Percentiles rank a stretch among this genome's conserved stretches.
Evolutionary conservation across 2,113 vertebrate genomes (phyloP).

Genomic region (Phocoena phocoena): DNA sequence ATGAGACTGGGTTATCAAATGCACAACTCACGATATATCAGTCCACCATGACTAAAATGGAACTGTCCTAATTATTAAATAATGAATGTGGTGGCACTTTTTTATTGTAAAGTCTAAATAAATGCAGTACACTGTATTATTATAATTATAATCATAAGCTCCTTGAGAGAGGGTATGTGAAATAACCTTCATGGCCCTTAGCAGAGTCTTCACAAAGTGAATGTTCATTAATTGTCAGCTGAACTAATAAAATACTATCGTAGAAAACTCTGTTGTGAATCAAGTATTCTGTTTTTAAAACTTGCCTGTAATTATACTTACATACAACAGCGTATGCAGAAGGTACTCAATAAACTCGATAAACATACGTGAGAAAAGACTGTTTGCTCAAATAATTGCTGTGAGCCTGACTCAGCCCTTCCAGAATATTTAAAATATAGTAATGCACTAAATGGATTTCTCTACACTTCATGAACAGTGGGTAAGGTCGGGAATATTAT

Average conservation of each 20-base stretch:
- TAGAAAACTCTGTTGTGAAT: not conserved
- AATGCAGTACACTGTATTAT: not conserved
- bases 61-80: not conserved
- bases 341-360: not conserved
- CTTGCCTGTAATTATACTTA: not conserved
- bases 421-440: not conserved
- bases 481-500: not conserved
- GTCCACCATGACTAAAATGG: not conserved
- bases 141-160: not conserved
- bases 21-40: not conserved
- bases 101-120: not conserved
- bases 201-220: not conserved
- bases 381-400: not conserved
- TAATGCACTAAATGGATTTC: not conserved
- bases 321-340: not conserved
- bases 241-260: not conserved
- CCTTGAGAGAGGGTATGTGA: not conserved
- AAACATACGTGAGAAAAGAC: not conserved
- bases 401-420: not conserved
- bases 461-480: not conserved
- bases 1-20: not conserved
- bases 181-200: not conserved
- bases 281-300: not conserved
- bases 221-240: not conserved
- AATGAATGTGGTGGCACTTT: not conserved